Conservation (phyloP, 2,888 invertebrate species). For the Lepetodrilus schrolli region DNA sequence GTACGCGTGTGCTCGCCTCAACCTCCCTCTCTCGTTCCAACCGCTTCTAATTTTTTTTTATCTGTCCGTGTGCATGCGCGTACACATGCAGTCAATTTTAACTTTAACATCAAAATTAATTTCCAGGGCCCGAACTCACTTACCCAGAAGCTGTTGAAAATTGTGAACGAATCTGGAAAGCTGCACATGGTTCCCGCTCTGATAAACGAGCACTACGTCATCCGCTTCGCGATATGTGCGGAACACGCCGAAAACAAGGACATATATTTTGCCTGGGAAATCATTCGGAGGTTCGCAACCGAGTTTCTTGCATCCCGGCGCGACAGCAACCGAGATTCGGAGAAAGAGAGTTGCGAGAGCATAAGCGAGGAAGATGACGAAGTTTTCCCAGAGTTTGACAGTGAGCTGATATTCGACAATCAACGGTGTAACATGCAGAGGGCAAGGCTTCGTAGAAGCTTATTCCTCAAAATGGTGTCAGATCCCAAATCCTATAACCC, state of each 20-base stretch:
- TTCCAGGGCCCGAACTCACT: slow-evolving; percentile 81
- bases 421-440: slow-evolving; percentile 57
- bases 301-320: slow-evolving; percentile 42
- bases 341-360: slow-evolving; percentile 29
- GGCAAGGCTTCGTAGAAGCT: slow-evolving; percentile 64
- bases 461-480: slow-evolving; percentile 74
- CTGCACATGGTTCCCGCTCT: slow-evolving; percentile 97
- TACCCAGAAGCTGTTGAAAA: slow-evolving; percentile 92
- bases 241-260: slow-evolving; percentile 90
- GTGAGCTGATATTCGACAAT: slow-evolving; percentile 63
- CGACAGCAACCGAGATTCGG: slow-evolving; percentile 36
- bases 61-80: neutral
- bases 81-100: too few species aligned
- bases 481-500: slow-evolving; percentile 75
- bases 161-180: slow-evolving; percentile 94
- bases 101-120: slow-evolving; percentile 74
- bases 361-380: slow-evolving; percentile 55
- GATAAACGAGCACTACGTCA: slow-evolving; percentile 91
- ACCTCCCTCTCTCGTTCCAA: too few species aligned
- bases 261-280: slow-evolving; percentile 78
- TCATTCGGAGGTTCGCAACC: slow-evolving; percentile 56
- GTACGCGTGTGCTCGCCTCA: too few species aligned
- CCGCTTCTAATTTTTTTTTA: too few species aligned
- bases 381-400: slow-evolving; percentile 60
- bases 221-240: slow-evolving; percentile 94